These are phyloP conservation scores for Glyphotaelius pellucidus DNA, from an alignment of 2,888 invertebrate genomes.

Conservation along the genomic window DNA sequence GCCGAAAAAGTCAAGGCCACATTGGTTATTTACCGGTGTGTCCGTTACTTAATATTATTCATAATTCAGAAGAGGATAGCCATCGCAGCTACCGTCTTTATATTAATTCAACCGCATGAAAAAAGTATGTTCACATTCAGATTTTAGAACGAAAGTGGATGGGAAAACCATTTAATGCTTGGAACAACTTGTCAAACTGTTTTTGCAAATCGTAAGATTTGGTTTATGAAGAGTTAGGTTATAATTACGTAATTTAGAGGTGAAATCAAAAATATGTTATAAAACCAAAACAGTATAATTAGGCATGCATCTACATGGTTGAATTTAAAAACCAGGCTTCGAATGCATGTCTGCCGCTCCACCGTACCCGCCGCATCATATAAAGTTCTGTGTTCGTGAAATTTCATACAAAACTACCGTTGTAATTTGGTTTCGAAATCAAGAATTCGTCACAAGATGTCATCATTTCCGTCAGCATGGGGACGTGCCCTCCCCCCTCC, in stretches of 20 bases:
- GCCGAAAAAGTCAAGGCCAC: constrained; percentile 28
- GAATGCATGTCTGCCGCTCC: too few species aligned
- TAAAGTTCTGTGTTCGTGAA: too few species aligned
- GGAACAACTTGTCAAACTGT: neutral
- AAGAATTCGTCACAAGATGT: too few species aligned
- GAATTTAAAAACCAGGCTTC: too few species aligned
- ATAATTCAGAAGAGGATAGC: neutral
- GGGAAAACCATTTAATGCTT: neutral
- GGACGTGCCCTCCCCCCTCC: too few species aligned
- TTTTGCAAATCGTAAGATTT: neutral
- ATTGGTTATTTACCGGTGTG: constrained; percentile 21
- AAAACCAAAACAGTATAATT: too few species aligned
- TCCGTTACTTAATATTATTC: constrained; percentile 21
- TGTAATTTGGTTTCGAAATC: too few species aligned
- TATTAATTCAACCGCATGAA: neutral
- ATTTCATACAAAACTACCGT: too few species aligned
- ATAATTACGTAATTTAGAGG: neutral
- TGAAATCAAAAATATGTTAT: neutral
- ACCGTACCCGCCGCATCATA: too few species aligned
- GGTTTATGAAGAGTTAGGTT: neutral
- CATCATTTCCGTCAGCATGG: too few species aligned
- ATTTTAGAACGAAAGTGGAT: neutral
- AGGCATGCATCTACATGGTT: too few species aligned
- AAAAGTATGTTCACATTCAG: neutral
- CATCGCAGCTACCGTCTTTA: constrained; percentile 7